phyloP scores from a whole-genome alignment of 2,113 vertebrate genomes.

The Oxyruncus cristatus region DNA sequence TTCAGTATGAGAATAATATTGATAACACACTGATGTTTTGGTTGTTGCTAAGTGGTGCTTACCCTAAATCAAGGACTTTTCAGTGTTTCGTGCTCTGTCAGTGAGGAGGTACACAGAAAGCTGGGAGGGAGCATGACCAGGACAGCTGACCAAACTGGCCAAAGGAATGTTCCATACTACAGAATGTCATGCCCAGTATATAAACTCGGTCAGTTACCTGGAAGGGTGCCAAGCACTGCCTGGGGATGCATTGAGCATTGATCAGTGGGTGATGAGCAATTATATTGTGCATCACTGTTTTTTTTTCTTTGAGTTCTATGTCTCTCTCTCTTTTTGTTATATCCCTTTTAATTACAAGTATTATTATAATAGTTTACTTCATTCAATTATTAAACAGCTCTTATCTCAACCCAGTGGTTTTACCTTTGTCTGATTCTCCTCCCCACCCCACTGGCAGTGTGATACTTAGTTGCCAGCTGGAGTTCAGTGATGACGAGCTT shows the following conservation, averaged over 20 bases:
- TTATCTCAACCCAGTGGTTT: background rate
- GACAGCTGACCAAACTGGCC: background rate
- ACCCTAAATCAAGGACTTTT: background rate
- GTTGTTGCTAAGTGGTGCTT: background rate
- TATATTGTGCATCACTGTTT: background rate
- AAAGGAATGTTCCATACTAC: background rate
- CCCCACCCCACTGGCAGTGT: background rate
- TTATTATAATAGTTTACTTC: background rate
- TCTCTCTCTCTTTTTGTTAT: background rate
- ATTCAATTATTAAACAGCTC: background rate
- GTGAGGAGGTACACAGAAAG: background rate
- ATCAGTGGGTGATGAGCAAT: accelerated
- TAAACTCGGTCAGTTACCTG: background rate
- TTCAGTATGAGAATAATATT: background rate
- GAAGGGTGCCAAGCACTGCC: background rate
- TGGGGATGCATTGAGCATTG: accelerated
- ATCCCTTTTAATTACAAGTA: background rate
- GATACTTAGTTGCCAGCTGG: background rate
- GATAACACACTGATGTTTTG: background rate
- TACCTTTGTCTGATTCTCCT: background rate
- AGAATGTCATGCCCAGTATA: background rate
- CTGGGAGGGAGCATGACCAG: background rate
- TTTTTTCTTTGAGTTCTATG: background rate
- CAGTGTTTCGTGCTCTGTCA: background rate
- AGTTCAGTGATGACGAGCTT: background rate